phyloP scores from a whole-genome alignment of 1,140 invertebrate species.

The Phocides pigmalion region DNA sequence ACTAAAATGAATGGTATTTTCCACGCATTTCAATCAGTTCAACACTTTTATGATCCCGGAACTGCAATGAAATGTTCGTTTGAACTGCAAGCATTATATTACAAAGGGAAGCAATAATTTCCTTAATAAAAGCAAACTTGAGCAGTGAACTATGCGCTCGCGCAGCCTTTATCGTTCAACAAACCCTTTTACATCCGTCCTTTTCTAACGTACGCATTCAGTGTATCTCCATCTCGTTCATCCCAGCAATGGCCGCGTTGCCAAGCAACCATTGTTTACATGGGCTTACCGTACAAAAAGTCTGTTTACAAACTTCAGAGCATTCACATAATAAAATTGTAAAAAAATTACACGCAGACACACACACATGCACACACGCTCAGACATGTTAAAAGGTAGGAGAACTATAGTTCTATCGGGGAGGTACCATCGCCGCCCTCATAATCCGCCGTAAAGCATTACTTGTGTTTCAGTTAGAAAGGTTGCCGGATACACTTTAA shows the following conservation, averaged over 20 bases:
- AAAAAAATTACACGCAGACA: too few relatives aligned
- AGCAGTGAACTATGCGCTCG: conserved; percentile 47
- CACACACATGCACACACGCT: too few relatives aligned
- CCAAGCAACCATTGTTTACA: conserved; percentile 55
- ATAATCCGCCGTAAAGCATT: too few relatives aligned
- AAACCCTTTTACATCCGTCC: conserved; percentile 40
- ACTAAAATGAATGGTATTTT: neutral
- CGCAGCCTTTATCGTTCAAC: conserved; percentile 57
- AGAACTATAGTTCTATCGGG: too few relatives aligned
- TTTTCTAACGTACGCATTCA: conserved; percentile 12
- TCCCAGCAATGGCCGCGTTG: conserved; percentile 39
- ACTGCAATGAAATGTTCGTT: conserved; percentile 10
- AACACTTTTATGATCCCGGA: conserved; percentile 16
- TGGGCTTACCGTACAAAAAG: conserved; percentile 23
- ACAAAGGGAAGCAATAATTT: conserved; percentile 50
- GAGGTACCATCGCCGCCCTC: too few relatives aligned
- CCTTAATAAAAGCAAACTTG: conserved; percentile 48
- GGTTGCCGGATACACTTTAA: too few relatives aligned
- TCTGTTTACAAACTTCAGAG: too few relatives aligned
- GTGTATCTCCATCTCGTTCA: conserved; percentile 23
- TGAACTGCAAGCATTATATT: conserved; percentile 35
- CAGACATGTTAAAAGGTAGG: too few relatives aligned
- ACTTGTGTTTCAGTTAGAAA: too few relatives aligned
- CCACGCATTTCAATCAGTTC: conserved; percentile 12
- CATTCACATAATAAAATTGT: too few relatives aligned